phyloP scores from a whole-genome alignment of 1,140 invertebrate species.

The Drosophila bipectinata region DNA sequence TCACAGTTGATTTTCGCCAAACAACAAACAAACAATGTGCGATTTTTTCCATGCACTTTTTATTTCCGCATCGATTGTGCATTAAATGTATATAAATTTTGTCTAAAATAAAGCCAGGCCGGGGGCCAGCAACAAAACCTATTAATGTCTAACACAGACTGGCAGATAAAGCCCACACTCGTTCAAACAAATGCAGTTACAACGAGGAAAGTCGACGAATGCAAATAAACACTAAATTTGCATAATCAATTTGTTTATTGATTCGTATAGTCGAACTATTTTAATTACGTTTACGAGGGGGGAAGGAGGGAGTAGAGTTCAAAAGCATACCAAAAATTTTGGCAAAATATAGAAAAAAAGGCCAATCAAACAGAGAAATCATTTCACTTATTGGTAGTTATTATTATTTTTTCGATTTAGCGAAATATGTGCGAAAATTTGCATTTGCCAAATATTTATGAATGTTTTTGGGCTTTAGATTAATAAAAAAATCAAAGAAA shows the following conservation, averaged over 20 bases:
- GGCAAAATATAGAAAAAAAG: slow-evolving; percentile 25
- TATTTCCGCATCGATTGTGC: slow-evolving; percentile 75
- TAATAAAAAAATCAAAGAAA: slow-evolving; percentile 44
- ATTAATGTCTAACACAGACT: slow-evolving; percentile 61
- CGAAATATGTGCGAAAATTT: slow-evolving; percentile 26
- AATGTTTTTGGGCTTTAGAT: slow-evolving; percentile 46
- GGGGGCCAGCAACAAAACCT: slow-evolving; percentile 65
- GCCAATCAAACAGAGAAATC: slow-evolving; percentile 28
- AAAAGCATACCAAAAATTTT: slow-evolving; percentile 12
- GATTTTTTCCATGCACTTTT: slow-evolving; percentile 43
- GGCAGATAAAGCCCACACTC: slow-evolving; percentile 1
- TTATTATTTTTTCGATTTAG: slow-evolving; percentile 14
- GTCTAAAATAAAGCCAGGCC: slow-evolving; percentile 62
- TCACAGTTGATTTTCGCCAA: slow-evolving; percentile 57
- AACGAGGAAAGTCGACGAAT: slow-evolving; percentile 49
- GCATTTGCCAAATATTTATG: slow-evolving; percentile 51
- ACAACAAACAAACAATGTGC: slow-evolving; percentile 15
- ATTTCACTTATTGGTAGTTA: slow-evolving; percentile 34
- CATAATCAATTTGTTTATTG: slow-evolving; percentile 81
- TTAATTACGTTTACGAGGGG: slow-evolving; percentile 66
- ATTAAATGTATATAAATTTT: slow-evolving; percentile 73
- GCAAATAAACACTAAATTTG: slow-evolving; percentile 79
- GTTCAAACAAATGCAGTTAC: slow-evolving; percentile 13
- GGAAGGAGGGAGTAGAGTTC: background rate
- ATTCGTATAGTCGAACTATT: slow-evolving; percentile 75